Base-by-base conservation (phyloP, 2,888 invertebrate species). In the Heteropelma amictum region DNA sequence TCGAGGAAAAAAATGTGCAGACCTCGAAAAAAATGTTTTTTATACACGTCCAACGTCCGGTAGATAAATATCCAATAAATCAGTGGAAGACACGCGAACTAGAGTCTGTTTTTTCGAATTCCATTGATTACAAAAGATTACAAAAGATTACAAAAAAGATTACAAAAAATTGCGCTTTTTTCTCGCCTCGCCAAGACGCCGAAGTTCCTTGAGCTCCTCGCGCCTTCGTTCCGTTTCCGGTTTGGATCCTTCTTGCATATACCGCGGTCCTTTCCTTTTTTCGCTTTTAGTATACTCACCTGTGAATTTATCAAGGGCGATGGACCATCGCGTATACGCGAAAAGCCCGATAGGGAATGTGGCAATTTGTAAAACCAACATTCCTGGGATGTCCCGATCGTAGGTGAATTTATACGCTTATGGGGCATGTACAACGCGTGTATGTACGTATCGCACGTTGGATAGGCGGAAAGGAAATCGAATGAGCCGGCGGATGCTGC, bases 321-420 rank as follows among this genome's bases (percentile, higher is more conserved):
- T 33, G 54, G 49, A 74, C 65, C 60, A 47, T 60, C n/a, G 40
- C 19, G 42, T 30, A 74, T 65, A 65, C 70, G 60, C 69, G 54
- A 47, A 42, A 42, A 60, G 47, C 38, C 45, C 38, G 65, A 60
- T 65, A 60, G 74, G 60, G 47, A 42, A 65, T 70, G 70, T 33
- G 65, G 69, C 74, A 74, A 74, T 74, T 74, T 74, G 74, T 61
- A 74, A 70, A 74, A 74, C 70, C 70, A 74, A 74, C 74, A 74
- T 58, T 74, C 64, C 64, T 30, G 65, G 65, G 64, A 65, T 65
- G 65, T 70, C 35, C 53, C 21, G 47, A n/a, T n/a, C n/a, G n/a
- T n/a, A n/a, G n/a, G n/a, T n/a, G n/a, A n/a, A n/a, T n/a, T n/a
- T n/a, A n/a, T n/a, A n/a, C n/a, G n/a, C n/a, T n/a, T n/a, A n/a